These are phyloP conservation scores for Lepidurus couesii DNA, from an alignment of 1,140 invertebrate species.

Conservation along the genomic window DNA sequence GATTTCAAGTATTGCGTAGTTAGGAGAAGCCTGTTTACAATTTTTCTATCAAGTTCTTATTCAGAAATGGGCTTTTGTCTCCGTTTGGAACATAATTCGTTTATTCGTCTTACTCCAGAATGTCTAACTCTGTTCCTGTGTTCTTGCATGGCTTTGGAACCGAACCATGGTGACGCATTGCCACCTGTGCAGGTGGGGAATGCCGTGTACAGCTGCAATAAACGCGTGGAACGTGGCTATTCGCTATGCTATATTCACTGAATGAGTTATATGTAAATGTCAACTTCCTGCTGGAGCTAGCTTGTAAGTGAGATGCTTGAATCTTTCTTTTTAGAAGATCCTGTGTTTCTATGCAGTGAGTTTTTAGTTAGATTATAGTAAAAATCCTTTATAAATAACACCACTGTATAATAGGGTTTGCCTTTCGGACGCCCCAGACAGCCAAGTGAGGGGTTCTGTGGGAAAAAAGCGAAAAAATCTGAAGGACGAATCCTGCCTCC, in stretches of 20 bases:
- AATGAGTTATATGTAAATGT: neutral
- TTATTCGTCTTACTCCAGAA: too few species aligned
- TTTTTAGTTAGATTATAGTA: too few species aligned
- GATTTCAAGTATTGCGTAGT: too few species aligned
- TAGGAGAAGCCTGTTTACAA: too few species aligned
- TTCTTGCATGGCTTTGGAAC: neutral
- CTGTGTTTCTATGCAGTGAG: neutral
- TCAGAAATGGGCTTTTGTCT: too few species aligned
- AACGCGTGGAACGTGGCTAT: slow-evolving; percentile 4
- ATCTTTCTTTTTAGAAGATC: neutral
- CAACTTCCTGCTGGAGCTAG: slow-evolving; percentile 12
- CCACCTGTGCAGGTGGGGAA: slow-evolving; percentile 20
- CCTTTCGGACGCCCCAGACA: too few species aligned
- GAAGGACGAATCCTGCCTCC: slow-evolving; percentile 1
- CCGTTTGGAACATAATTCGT: too few species aligned
- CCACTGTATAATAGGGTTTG: too few species aligned
- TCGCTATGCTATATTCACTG: neutral
- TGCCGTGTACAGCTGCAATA: neutral
- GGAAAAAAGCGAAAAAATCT: neutral
- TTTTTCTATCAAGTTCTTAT: too few species aligned
- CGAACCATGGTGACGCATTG: slow-evolving; percentile 1
- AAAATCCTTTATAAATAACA: too few species aligned
- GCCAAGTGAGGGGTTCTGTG: neutral
- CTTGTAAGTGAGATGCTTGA: neutral
- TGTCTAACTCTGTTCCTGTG: neutral